Base-by-base conservation (phyloP, 1,140 invertebrate genomes). In the Cydia pomonella region DNA sequence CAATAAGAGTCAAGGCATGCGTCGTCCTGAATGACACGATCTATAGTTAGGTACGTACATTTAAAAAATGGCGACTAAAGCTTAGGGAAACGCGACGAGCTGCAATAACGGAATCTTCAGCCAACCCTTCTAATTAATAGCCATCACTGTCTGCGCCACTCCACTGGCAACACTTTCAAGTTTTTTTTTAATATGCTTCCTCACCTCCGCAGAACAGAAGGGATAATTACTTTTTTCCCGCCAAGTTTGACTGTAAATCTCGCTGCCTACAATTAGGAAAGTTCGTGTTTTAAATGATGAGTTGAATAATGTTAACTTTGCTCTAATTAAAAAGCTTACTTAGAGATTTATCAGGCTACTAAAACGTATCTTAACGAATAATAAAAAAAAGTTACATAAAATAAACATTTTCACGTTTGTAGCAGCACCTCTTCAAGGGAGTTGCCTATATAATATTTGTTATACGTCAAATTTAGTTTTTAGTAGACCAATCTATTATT, bases 121-220 rank as follows among this genome's bases (percentile, higher is more conserved):
- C 80, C 87, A 89, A 91, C 89, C 91, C 91, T 92, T 92, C 89
- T 92, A 92, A 92, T 92, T 92, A 92, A 92, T 92, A 87, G 90
- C 86, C 90, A 92, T 92, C 90, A 92, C 83, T 92, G 90, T 91
- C 91, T 91, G 84, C 85, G 80, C 83, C 91, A 92, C 83, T 89
- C 88, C 87, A 87, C 81, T 87, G 90, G 87, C 88, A 89, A 84
- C 84, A 85, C 86, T 90, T 91, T 90, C 87, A 90, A 91, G 89
- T 92, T 92, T 92, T 44, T 69, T 74, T 92, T 91, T 90, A 92
- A 92, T 92, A 92, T 89, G 89, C 91, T 89, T 90, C 87, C 89
- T 92, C 91, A 92, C 91, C 90, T 92, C 85, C 78, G 83, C 84
- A 88, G 87, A 92, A 90, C 87, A 87, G 87, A 85, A 84, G 86